These are phyloP conservation scores for Rana temporaria DNA, from an alignment of 2,113 vertebrate genomes.

Conservation along the genomic window DNA sequence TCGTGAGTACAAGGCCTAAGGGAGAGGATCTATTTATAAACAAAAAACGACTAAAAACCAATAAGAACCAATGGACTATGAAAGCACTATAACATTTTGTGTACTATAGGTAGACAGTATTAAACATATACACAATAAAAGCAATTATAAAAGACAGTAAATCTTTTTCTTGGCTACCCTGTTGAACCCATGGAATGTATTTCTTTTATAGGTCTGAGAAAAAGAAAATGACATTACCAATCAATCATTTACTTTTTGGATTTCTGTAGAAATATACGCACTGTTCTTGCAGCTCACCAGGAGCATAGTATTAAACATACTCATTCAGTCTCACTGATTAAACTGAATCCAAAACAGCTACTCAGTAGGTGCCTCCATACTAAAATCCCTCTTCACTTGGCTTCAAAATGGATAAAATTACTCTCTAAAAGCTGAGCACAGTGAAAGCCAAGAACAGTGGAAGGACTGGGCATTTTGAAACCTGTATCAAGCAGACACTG, in stretches of 20 bases:
- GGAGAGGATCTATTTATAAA: no score
- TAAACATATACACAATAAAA: no score
- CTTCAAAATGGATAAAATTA: slow-evolving; percentile 31
- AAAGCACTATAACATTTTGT: no score
- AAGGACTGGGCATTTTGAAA: slow-evolving; percentile 29
- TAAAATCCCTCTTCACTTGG: slow-evolving; percentile 15
- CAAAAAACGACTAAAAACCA: no score
- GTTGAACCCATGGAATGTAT: no score
- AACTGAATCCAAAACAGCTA: slow-evolving; percentile 1
- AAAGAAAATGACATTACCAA: not conserved
- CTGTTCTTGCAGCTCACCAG: not conserved
- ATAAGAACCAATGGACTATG: no score
- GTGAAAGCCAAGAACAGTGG: slow-evolving; percentile 31
- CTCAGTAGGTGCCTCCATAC: slow-evolving; percentile 13
- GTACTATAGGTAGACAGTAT: no score
- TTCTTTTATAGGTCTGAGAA: not conserved
- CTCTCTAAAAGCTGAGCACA: slow-evolving; percentile 30
- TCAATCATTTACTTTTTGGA: not conserved
- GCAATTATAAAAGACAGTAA: no score
- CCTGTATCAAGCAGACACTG: slow-evolving; percentile 34
- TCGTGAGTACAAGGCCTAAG: no score
- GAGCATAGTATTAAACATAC: not conserved
- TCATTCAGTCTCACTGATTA: not conserved
- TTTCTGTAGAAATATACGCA: not conserved
- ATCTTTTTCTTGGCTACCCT: no score